Evolutionary conservation across 2,113 vertebrate species (phyloP).

Genomic region (Alosa alosa): DNA sequence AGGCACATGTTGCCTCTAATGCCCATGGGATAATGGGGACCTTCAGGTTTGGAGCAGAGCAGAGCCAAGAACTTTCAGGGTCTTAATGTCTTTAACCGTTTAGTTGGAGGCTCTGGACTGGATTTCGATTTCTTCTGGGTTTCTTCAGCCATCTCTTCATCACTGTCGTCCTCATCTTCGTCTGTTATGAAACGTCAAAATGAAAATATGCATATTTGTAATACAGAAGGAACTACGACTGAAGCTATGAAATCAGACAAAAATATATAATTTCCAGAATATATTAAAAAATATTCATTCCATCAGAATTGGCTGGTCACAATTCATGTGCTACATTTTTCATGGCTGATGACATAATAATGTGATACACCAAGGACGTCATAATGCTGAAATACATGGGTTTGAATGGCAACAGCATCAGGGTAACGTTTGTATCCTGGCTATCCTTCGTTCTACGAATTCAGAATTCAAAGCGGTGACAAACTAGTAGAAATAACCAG

Average conservation of each 20-base stretch:
- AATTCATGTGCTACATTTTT: too few relatives aligned
- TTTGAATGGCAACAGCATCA: neutral
- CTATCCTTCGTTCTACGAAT: neutral
- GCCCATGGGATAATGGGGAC: neutral
- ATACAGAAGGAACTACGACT: neutral
- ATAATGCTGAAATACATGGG: neutral
- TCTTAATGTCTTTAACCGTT: constrained; percentile 53
- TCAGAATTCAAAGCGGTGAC: neutral
- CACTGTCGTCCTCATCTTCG: constrained; percentile 54
- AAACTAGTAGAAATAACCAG: neutral
- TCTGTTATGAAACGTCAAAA: constrained; percentile 21
- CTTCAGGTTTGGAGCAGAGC: neutral
- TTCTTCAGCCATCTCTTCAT: constrained; percentile 42
- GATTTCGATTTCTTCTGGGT: neutral
- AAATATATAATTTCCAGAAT: too few relatives aligned
- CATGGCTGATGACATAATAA: too few relatives aligned
- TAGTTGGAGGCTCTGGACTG: constrained; percentile 55
- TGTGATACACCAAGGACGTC: neutral
- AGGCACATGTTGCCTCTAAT: neutral
- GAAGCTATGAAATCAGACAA: too few relatives aligned
- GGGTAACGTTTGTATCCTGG: neutral
- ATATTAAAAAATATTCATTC: too few relatives aligned
- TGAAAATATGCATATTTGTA: neutral
- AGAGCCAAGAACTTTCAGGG: constrained; percentile 18
- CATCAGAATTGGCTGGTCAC: too few relatives aligned